Base-by-base conservation (phyloP, 1,140 invertebrate species). In the Drosophila burlai region DNA sequence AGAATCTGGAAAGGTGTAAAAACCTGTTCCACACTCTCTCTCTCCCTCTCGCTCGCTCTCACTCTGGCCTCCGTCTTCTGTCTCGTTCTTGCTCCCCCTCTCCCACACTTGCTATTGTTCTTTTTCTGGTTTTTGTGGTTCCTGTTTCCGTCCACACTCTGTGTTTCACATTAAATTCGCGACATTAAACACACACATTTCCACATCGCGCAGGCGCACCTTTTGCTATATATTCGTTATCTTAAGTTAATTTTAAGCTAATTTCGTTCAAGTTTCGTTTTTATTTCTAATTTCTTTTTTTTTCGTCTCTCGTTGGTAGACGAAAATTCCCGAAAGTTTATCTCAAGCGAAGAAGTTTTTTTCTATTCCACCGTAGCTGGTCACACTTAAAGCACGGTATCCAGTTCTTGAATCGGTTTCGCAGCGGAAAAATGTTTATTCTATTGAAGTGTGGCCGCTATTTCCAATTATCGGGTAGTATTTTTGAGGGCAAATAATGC, bases 11-110 rank as follows among this genome's bases (percentile, higher is more conserved):
- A 40, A 40, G 54, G 54, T 40, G 29, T 34, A 40, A 57, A 40
- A 57, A 57, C 54, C 54, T 57, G 54, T 57, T 57, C 54, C 54
- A 57, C 54, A 40, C 36, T 40, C 54, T 40, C 36, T 40, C 36
- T 57, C 36, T 57, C 15, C 36, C 21, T 40, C 54, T 57, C 54
- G 21, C 54, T 57, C 15, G 21, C 54, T 24, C 54, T 15, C 36
- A n/a, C 36, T 9, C 31, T 7, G 21, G 24, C 15, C 24, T 1
- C 15, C 4, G 21, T n/a, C 36, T 26, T 40, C 52, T 16, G 1
- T 24, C 34, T 31, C 21, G 47, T 9, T 29, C 16, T 10, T 15
- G 10, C 52, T 29, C 16, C 11, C 46, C 24, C 24, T 13, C 24
- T 49, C 16, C 24, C 47, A 6, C 54, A 16, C 54, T 57, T 57